Evolutionary conservation across 1,140 invertebrate species (phyloP).

Genomic region (Drosophila orena): DNA sequence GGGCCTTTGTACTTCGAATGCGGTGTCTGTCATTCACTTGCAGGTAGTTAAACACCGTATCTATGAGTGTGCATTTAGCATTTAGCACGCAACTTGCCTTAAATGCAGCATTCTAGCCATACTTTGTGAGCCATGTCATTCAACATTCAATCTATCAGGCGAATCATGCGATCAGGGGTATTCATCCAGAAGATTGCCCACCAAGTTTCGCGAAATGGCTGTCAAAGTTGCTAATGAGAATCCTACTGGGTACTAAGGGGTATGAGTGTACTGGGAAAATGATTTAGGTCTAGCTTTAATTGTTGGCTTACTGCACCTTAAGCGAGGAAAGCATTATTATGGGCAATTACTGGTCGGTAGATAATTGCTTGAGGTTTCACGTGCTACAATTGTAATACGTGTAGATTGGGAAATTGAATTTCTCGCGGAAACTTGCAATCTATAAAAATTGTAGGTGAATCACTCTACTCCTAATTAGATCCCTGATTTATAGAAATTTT

Average conservation of each 20-base stretch:
- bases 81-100: slow-evolving; percentile 69
- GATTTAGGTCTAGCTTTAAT: slow-evolving; percentile 31
- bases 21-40: slow-evolving; percentile 67
- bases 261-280: slow-evolving; percentile 8
- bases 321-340: slow-evolving; percentile 13
- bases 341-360: slow-evolving; percentile 17
- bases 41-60: slow-evolving; percentile 57
- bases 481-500: neutral
- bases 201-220: slow-evolving; percentile 37
- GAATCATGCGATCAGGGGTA: slow-evolving; percentile 65
- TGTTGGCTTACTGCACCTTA: slow-evolving; percentile 16
- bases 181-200: slow-evolving; percentile 45
- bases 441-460: slow-evolving; percentile 1
- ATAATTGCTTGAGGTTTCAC: slow-evolving; percentile 16
- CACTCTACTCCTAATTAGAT: slow-evolving; percentile 2
- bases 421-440: slow-evolving; percentile 1
- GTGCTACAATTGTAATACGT: slow-evolving; percentile 8
- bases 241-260: slow-evolving; percentile 2
- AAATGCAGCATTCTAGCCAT: slow-evolving; percentile 29
- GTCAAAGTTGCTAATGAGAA: slow-evolving; percentile 45
- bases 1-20: slow-evolving; percentile 53
- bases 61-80: slow-evolving; percentile 55
- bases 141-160: slow-evolving; percentile 74
- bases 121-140: slow-evolving; percentile 53
- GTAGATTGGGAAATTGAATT: slow-evolving; percentile 18